A percentile compares a stretch with the other conserved stretches of the same genome.
Evolutionary conservation across 1,140 invertebrate genomes (phyloP).

Genomic region (Euwallacea similis): DNA sequence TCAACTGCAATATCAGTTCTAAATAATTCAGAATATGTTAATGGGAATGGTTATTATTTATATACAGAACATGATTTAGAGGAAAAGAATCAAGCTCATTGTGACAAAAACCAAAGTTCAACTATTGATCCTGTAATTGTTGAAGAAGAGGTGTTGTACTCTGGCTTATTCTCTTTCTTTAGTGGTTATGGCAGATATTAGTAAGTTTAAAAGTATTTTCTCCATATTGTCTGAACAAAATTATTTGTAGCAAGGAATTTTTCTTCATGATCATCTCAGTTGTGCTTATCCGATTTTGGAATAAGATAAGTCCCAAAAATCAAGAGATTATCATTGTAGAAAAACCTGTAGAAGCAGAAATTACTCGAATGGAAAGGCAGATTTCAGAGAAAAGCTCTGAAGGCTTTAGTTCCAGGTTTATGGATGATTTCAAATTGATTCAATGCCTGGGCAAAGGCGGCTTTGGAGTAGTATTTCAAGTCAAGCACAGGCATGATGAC

Average conservation of each 20-base stretch:
- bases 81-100: conserved; percentile 41
- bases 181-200: conserved; percentile 14
- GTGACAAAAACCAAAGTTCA: conserved; percentile 48
- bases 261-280: conserved; percentile 29
- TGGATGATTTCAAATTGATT: conserved; percentile 84
- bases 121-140: conserved; percentile 19
- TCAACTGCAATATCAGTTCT: conserved; percentile 66
- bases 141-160: conserved; percentile 13
- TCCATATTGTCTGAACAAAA: not conserved
- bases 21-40: conserved; percentile 69
- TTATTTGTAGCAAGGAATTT: conserved; percentile 63
- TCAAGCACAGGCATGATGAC: conserved; percentile 92
- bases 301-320: conserved; percentile 15
- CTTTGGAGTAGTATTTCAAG: conserved; percentile 96
- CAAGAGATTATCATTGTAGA: conserved; percentile 32
- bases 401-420: conserved; percentile 71
- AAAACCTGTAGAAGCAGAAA: conserved; percentile 31
- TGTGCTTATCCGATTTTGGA: conserved; percentile 25
- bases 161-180: conserved; percentile 4
- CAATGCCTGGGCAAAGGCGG: conserved; percentile 89
- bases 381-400: conserved; percentile 22
- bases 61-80: conserved; percentile 57
- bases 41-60: conserved; percentile 58
- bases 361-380: conserved; percentile 13
- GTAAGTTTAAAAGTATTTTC: conserved; percentile 26